phyloP scores from a whole-genome alignment of 2,888 invertebrate species.

The Aspidiotus rigidus region DNA sequence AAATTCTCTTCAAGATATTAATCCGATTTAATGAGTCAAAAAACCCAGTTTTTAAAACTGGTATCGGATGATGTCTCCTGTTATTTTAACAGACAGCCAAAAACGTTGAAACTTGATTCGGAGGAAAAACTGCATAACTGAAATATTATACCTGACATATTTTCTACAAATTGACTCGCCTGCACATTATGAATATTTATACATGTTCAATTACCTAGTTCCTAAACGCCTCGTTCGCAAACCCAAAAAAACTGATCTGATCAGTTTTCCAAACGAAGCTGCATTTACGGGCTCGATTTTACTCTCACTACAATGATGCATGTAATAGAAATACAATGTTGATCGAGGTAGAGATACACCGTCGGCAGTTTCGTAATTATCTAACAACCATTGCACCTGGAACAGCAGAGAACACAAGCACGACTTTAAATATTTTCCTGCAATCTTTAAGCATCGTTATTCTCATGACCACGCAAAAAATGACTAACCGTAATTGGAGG shows the following conservation, averaged over 20 bases:
- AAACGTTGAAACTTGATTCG: too few species aligned
- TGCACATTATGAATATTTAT: background rate
- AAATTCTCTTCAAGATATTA: too few species aligned
- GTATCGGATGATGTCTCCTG: too few species aligned
- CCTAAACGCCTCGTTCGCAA: slow-evolving; percentile 88
- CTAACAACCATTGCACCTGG: slow-evolving; percentile 86
- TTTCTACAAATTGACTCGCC: too few species aligned
- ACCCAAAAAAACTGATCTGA: slow-evolving; percentile 94
- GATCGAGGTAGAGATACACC: slow-evolving; percentile 87
- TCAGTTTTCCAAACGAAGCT: slow-evolving; percentile 97
- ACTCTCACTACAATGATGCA: slow-evolving; percentile 85
- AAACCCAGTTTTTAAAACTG: too few species aligned
- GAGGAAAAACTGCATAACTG: too few species aligned
- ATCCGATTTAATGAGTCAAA: too few species aligned
- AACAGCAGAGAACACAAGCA: too few species aligned
- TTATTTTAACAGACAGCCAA: too few species aligned
- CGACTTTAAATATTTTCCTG: background rate
- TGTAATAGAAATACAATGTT: slow-evolving; percentile 92
- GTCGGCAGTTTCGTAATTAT: slow-evolving; percentile 97
- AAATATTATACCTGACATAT: too few species aligned
- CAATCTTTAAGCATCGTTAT: too few species aligned
- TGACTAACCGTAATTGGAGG: slow-evolving; percentile 83
- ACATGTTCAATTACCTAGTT: slow-evolving; percentile 55
- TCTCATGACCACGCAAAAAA: background rate
- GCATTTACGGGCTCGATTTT: slow-evolving; percentile 98